These are phyloP conservation scores for Cyclura pinguis DNA, from an alignment of 2,797 vertebrate species.

Conservation along the genomic window DNA sequence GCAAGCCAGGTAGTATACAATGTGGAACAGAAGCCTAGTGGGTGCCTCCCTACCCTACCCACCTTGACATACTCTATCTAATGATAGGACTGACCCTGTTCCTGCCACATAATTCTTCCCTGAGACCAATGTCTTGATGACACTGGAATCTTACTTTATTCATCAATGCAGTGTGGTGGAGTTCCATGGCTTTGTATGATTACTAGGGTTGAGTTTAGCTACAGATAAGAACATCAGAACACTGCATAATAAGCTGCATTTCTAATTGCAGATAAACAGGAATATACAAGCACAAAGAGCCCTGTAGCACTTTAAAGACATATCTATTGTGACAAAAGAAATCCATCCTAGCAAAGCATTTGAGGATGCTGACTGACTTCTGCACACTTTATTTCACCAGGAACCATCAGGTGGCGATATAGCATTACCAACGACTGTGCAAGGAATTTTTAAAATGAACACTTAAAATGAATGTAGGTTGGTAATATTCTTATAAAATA, in stretches of 20 bases:
- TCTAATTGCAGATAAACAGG: not conserved
- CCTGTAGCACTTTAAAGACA: not conserved
- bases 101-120: not conserved
- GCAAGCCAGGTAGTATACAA: not conserved
- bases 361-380: not conserved
- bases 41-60: too few relatives aligned
- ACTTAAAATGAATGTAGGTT: not conserved
- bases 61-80: not conserved
- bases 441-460: not conserved
- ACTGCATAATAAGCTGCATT: not conserved
- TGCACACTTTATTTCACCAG: not conserved
- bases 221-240: not conserved
- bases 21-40: not conserved
- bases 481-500: not conserved
- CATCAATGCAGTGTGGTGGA: not conserved
- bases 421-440: conserved; percentile 17
- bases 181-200: not conserved
- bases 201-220: not conserved
- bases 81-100: not conserved
- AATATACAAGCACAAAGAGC: not conserved
- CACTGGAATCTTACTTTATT: not conserved
- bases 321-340: not conserved
- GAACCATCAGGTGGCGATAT: conserved; percentile 72
- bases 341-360: too few relatives aligned
- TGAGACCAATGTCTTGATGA: not conserved